Evolutionary conservation across 2,113 vertebrate genomes (phyloP).

Genomic region (Martes martes): DNA sequence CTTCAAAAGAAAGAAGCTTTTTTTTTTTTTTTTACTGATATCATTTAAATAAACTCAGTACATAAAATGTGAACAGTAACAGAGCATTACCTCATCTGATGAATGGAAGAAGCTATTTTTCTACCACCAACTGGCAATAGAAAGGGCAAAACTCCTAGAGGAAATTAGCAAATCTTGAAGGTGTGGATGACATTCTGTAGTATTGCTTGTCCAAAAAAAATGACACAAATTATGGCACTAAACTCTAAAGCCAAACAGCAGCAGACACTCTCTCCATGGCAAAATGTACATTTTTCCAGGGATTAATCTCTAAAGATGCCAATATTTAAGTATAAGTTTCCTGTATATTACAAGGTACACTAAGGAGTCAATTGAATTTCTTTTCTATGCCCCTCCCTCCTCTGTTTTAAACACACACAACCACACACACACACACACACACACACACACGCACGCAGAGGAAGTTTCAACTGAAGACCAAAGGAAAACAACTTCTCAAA

Average conservation of each 20-base stretch:
- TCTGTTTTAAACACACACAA: background rate
- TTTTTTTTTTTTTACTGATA: background rate
- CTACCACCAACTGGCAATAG: constrained; percentile 47
- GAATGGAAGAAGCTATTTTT: constrained; percentile 64
- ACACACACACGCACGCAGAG: background rate
- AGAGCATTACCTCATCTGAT: constrained; percentile 58
- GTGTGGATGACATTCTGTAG: constrained; percentile 69
- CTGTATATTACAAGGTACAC: background rate
- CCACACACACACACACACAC: background rate
- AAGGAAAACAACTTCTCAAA: background rate
- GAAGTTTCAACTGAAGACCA: background rate
- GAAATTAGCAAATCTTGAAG: constrained; percentile 71
- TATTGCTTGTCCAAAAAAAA: constrained; percentile 49
- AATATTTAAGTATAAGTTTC: background rate
- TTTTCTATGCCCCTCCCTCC: background rate
- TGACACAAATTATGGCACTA: constrained; percentile 13
- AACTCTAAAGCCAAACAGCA: constrained; percentile 33
- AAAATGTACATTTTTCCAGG: constrained; percentile 26
- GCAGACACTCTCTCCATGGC: background rate
- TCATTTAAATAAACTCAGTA: background rate
- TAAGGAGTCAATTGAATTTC: background rate
- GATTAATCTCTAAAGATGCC: background rate
- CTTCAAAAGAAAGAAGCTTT: background rate
- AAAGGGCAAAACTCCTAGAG: constrained; percentile 56
- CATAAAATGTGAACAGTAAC: background rate